Evolutionary conservation across 2,797 vertebrate species (phyloP).

Genomic region (Paratrypauchen microcephalus): DNA sequence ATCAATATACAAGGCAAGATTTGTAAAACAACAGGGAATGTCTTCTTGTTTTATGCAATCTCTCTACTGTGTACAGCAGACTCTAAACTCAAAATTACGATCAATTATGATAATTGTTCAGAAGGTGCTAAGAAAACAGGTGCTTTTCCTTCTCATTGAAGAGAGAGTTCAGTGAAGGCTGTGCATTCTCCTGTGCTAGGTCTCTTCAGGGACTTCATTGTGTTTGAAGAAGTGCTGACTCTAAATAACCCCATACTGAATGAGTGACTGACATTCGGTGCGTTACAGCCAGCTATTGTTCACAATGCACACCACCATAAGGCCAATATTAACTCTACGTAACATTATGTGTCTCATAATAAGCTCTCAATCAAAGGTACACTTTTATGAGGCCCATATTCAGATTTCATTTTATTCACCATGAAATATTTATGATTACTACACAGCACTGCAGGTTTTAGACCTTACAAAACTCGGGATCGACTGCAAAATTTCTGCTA

Average conservation of each 20-base stretch:
- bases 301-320: background rate
- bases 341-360: background rate
- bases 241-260: background rate
- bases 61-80: background rate
- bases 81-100: background rate
- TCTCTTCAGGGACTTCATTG: background rate
- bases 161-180: background rate
- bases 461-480: slow-evolving; percentile 40
- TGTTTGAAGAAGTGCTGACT: background rate
- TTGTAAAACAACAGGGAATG: too few relatives aligned
- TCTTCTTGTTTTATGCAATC: too few relatives aligned
- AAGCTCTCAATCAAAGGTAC: background rate
- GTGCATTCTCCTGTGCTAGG: background rate
- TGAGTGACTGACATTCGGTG: background rate
- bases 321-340: background rate
- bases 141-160: background rate
- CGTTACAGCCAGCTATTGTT: background rate
- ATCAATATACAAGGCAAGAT: background rate
- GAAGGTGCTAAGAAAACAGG: background rate
- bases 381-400: slow-evolving; percentile 18
- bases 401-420: slow-evolving; percentile 46
- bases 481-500: slow-evolving; percentile 17
- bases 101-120: background rate
- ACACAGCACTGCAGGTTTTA: slow-evolving; percentile 34
- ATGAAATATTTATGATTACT: slow-evolving; percentile 29